Evolutionary conservation across 2,888 invertebrate genomes (phyloP).

Genomic region (Microdon myrmicae): DNA sequence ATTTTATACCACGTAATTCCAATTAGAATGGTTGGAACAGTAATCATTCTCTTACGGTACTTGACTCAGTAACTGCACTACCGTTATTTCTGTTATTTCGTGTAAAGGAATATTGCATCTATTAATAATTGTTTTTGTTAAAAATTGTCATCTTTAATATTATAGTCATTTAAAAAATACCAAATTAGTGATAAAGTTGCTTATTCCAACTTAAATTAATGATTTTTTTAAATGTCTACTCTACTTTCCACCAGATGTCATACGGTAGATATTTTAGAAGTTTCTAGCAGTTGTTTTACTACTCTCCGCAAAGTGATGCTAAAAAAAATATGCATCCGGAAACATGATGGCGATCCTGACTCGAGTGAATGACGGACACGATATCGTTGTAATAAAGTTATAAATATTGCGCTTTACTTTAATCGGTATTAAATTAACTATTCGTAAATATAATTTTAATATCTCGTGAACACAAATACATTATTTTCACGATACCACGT

Average conservation of each 20-base stretch:
- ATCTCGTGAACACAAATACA: constrained; percentile 33
- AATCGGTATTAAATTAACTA: constrained; percentile 59
- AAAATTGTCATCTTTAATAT: too few relatives aligned
- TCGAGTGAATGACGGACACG: constrained; percentile 58
- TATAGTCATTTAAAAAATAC: too few relatives aligned
- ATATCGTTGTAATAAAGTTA: constrained; percentile 58
- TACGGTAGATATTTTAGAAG: constrained; percentile 8
- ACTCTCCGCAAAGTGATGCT: constrained; percentile 36
- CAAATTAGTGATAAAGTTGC: too few relatives aligned
- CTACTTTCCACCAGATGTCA: constrained; percentile 7
- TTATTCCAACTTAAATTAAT: too few relatives aligned
- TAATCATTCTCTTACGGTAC: too few relatives aligned
- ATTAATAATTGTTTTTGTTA: too few relatives aligned
- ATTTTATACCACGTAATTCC: too few relatives aligned
- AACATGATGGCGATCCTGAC: constrained; percentile 74
- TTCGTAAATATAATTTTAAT: constrained; percentile 51
- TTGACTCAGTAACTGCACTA: too few relatives aligned
- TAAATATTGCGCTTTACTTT: constrained; percentile 57
- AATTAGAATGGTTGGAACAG: too few relatives aligned
- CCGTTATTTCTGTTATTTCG: too few relatives aligned
- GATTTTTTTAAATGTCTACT: too few relatives aligned
- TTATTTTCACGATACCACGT: constrained; percentile 48
- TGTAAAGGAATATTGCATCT: too few relatives aligned
- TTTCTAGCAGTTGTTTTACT: constrained; percentile 47
- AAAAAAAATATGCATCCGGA: constrained; percentile 69